Percentiles rank a stretch among this genome's conserved stretches.
phyloP scores from a whole-genome alignment of 2,888 invertebrate species.

The Ariolimax columbianus region DNA sequence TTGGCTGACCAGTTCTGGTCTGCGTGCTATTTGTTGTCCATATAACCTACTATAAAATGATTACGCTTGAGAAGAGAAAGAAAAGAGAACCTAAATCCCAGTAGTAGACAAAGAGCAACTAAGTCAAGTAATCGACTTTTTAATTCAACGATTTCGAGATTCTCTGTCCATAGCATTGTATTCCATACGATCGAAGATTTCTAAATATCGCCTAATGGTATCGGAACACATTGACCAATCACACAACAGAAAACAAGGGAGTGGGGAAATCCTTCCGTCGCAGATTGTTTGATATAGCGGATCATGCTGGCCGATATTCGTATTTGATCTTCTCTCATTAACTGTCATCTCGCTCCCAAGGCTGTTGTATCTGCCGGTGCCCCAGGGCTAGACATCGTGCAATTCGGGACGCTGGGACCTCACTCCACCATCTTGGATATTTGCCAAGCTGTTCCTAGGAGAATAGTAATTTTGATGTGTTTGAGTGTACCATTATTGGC shows the following conservation, averaged over 20 bases:
- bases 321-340: constrained; percentile 13
- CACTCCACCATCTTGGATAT: constrained; percentile 8
- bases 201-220: constrained; percentile 1
- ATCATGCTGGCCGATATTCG: not conserved
- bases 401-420: constrained; percentile 1
- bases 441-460: constrained; percentile 16
- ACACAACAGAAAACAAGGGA: not conserved
- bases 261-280: not conserved
- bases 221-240: not conserved
- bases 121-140: no score
- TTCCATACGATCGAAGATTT: not conserved
- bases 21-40: no score
- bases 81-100: no score
- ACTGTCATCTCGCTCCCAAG: not conserved
- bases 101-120: no score
- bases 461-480: constrained; percentile 16
- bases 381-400: constrained; percentile 15
- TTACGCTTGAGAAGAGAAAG: no score
- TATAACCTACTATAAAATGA: no score
- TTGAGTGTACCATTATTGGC: constrained; percentile 24
- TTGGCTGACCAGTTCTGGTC: no score
- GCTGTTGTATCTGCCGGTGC: not conserved
- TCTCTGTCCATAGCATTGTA: no score
- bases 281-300: not conserved
- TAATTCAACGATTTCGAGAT: no score